These are phyloP conservation scores for Columba guinea DNA, from an alignment of 2,797 vertebrate genomes.

Conservation along the genomic window DNA sequence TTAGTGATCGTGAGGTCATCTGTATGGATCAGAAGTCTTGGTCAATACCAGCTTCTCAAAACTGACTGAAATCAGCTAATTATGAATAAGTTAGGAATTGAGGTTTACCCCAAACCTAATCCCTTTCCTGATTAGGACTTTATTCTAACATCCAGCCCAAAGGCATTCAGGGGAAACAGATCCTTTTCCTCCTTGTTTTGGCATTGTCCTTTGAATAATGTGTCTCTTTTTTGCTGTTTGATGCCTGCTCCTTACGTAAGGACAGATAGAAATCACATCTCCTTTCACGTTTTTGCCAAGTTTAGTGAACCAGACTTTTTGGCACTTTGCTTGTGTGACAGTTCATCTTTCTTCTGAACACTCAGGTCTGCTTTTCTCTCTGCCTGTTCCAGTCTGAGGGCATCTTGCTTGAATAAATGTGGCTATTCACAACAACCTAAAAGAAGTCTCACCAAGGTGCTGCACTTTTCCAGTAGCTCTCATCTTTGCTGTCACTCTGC, in stretches of 20 bases:
- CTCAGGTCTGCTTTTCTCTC: not conserved
- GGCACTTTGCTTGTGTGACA: not conserved
- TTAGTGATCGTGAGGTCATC: not conserved
- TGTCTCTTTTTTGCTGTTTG: not conserved
- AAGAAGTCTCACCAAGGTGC: not conserved
- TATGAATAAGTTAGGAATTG: not conserved
- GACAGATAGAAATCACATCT: constrained; percentile 22
- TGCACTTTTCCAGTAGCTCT: not conserved
- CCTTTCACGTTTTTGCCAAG: not conserved
- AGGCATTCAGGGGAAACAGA: not conserved
- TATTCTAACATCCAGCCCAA: constrained; percentile 5
- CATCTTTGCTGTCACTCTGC: not conserved
- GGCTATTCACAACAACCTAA: not conserved
- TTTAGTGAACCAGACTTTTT: not conserved
- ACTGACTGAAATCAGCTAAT: not conserved
- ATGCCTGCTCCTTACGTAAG: not conserved
- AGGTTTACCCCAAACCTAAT: constrained; percentile 16
- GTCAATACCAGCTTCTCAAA: constrained; percentile 8
- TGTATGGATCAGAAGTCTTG: not conserved
- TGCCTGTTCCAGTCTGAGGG: not conserved
- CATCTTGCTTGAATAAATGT: not conserved
- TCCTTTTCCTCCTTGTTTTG: constrained; percentile 19
- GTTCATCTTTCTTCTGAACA: constrained; percentile 6
- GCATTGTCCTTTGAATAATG: constrained; percentile 1
- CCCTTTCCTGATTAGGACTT: not conserved